Evolutionary conservation across 2,888 invertebrate species (phyloP), one percentile per base, ranked within the genome.

Genomic region (Pammene aurita): DNA sequence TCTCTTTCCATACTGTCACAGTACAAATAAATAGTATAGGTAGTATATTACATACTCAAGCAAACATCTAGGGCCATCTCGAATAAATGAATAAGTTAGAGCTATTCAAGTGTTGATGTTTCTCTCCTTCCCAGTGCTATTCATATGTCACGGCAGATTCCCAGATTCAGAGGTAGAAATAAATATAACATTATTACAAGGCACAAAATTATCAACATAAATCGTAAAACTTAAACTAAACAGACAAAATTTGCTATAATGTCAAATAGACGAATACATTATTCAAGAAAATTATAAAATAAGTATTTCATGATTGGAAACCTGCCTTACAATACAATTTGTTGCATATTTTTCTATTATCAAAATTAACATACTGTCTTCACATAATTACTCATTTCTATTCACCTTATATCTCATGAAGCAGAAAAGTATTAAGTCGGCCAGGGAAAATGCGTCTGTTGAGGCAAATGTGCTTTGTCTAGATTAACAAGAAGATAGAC

Each of bases 381-480:
- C 84, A 86, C 89, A 89, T 78, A n/a, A n/a, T n/a, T n/a, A 87
- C 78, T 84, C 84, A 68, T 76, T 79, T 80, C 89, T 90, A 90
- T 88, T 86, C 84, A 84, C 86, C 86, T 87, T 89, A 89, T 86
- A 90, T 83, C 80, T 87, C 90, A 91, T 91, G 91, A 91, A 91
- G 91, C 91, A 91, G 84, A 89, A 91, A 91, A 91, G 91, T 90
- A 91, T 90, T 89, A 26, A n/a, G 26, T 26, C 26, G 4, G 4
- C 26, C 26, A 4, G 26, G 26, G 26, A 26, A 26, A 26, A 26
- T 26, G 26, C 26, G 4, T 26, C 26, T 26, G 26, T 26, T 26
- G 26, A 26, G 26, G 26, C 26, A 26, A 26, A 26, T 26, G 26
- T 26, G 26, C 26, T 26, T 26, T 26, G 1, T 26, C 26, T 4